Evolutionary conservation across 2,797 vertebrate genomes (phyloP).

Genomic region (Taenioides sp.): DNA sequence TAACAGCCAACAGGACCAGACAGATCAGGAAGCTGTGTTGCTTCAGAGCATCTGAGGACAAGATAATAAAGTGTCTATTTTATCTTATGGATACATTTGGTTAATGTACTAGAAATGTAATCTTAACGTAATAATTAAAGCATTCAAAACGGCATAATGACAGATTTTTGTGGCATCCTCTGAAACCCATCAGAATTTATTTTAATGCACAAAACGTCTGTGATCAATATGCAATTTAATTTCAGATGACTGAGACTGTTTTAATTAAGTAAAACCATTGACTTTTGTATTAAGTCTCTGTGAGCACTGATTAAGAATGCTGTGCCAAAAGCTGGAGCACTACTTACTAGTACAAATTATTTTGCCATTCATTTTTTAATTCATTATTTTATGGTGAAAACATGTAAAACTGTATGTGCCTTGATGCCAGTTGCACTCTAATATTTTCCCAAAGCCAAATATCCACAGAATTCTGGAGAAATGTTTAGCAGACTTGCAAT

Average conservation of each 20-base stretch:
- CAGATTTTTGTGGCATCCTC: too few relatives aligned
- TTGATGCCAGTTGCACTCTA: background rate
- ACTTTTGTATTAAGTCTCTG: constrained; percentile 8
- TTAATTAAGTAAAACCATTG: background rate
- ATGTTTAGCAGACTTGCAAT: background rate
- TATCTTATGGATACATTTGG: too few relatives aligned
- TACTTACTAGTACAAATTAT: constrained; percentile 11
- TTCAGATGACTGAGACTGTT: constrained; percentile 3
- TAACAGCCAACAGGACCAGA: background rate
- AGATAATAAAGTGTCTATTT: too few relatives aligned
- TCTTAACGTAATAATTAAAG: background rate
- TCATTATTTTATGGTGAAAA: constrained; percentile 8
- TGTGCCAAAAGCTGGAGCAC: constrained; percentile 4
- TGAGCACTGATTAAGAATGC: constrained; percentile 2
- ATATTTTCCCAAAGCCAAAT: background rate
- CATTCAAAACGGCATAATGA: background rate
- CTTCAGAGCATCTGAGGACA: too few relatives aligned
- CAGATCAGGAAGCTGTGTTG: background rate
- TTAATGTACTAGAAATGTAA: too few relatives aligned
- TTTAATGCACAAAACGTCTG: background rate
- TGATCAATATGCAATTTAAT: background rate
- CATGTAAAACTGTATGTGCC: background rate
- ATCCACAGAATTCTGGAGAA: background rate
- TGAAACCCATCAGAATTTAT: too few relatives aligned
- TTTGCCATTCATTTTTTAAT: constrained; percentile 13